Percentiles rank a stretch among this genome's conserved stretches.
Evolutionary conservation across 2,888 invertebrate species (phyloP).

Genomic region (Lepas anatifera): DNA sequence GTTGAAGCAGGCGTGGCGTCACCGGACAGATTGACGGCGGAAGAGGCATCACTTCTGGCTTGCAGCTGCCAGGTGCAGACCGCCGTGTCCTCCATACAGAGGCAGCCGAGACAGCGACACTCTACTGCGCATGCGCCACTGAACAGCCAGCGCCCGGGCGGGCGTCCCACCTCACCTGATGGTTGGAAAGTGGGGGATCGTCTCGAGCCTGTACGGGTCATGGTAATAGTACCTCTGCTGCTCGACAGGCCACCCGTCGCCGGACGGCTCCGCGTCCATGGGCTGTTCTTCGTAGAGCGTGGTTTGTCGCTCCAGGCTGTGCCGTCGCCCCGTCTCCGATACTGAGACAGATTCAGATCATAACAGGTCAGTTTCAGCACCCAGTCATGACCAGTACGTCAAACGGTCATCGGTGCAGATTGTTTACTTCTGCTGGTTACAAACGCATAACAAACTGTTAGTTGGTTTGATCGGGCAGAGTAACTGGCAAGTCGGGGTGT

Average conservation of each 20-base stretch:
- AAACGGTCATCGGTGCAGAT: too few relatives aligned
- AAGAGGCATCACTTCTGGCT: too few relatives aligned
- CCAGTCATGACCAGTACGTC: too few relatives aligned
- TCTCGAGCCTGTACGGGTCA: conserved; percentile 14
- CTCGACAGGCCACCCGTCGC: conserved; percentile 25
- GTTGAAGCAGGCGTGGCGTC: too few relatives aligned
- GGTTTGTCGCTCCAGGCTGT: conserved; percentile 66
- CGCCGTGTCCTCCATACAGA: too few relatives aligned
- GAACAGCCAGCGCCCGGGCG: conserved; percentile 17
- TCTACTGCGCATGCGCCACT: conserved; percentile 17
- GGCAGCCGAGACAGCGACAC: conserved; percentile 16
- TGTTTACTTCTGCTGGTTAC: too few relatives aligned
- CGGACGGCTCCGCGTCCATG: conserved; percentile 25
- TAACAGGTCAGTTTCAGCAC: background rate
- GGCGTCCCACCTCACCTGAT: conserved; percentile 12
- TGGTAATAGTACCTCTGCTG: conserved; percentile 26
- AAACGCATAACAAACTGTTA: too few relatives aligned
- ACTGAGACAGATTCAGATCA: background rate
- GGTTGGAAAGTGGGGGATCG: background rate
- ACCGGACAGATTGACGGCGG: too few relatives aligned
- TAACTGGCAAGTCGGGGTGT: too few relatives aligned
- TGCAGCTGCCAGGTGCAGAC: too few relatives aligned
- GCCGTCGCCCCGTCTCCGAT: conserved; percentile 41
- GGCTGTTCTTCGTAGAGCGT: conserved; percentile 60
- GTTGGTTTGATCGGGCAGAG: too few relatives aligned